Percentiles rank a stretch among this genome's conserved stretches.
Evolutionary conservation across 1,140 invertebrate species (phyloP).

Genomic region (Cotesia typhae): DNA sequence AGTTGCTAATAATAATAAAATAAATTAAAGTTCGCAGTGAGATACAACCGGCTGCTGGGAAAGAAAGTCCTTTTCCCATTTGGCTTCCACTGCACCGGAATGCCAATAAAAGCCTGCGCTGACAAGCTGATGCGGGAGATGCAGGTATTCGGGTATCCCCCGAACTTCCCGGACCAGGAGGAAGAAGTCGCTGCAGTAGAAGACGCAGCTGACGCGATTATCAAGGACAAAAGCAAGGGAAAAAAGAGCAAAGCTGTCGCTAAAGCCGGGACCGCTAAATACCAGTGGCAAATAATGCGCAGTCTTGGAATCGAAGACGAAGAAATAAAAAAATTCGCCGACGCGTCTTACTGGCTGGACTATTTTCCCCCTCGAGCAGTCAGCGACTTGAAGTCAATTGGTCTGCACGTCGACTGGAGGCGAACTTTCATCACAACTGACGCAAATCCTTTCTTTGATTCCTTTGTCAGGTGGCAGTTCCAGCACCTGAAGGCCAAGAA

Average conservation of each 20-base stretch:
- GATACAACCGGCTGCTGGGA: slow-evolving; percentile 90
- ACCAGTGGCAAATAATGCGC: slow-evolving; percentile 99
- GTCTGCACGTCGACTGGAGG: slow-evolving; percentile 96
- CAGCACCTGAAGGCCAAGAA: slow-evolving; percentile 84
- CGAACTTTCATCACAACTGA: slow-evolving; percentile 98
- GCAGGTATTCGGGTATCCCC: slow-evolving; percentile 91
- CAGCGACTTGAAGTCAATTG: slow-evolving; percentile 87
- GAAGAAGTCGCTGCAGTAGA: slow-evolving; percentile 66
- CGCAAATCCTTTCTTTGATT: slow-evolving; percentile 97
- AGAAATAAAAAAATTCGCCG: slow-evolving; percentile 93
- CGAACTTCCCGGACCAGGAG: slow-evolving; percentile 78
- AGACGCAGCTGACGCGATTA: slow-evolving; percentile 69
- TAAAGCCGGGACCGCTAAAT: slow-evolving; percentile 89
- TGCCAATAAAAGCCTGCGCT: slow-evolving; percentile 96
- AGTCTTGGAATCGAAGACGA: slow-evolving; percentile 88
- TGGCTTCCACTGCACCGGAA: slow-evolving; percentile 98
- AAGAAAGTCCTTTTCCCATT: slow-evolving; percentile 96
- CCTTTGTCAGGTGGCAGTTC: slow-evolving; percentile 98
- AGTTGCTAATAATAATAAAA: no score
- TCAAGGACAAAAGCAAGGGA: slow-evolving; percentile 96
- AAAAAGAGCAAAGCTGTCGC: slow-evolving; percentile 99
- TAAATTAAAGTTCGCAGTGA: slow-evolving; percentile 80
- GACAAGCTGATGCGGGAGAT: slow-evolving; percentile 97
- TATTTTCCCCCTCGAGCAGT: slow-evolving; percentile 95
- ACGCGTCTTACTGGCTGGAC: slow-evolving; percentile 90